Percentiles rank a stretch among this genome's conserved stretches.
Evolutionary conservation across 1,140 invertebrate genomes (phyloP).

Genomic region (Lanistes nyassanus): DNA sequence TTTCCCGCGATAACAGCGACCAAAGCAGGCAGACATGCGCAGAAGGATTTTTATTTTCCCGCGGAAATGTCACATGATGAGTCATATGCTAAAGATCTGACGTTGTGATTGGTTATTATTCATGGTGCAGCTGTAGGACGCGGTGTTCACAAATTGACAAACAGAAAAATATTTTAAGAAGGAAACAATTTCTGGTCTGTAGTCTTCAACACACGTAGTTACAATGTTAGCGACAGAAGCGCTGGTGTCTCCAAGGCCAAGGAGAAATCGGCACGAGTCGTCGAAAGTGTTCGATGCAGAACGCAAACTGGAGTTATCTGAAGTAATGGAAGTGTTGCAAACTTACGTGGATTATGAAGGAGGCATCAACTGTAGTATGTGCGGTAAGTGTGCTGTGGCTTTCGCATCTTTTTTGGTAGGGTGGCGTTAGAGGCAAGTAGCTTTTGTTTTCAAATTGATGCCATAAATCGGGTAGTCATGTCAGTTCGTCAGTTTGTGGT

Average conservation of each 20-base stretch:
- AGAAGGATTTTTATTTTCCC: neutral
- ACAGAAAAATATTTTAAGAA: conserved; percentile 14
- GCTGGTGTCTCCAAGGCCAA: conserved; percentile 37
- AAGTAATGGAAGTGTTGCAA: conserved; percentile 51
- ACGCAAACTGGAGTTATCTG: conserved; percentile 47
- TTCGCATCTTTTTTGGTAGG: too few relatives aligned
- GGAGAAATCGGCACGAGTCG: conserved; percentile 37
- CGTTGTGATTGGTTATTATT: conserved; percentile 19
- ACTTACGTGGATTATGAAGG: conserved; percentile 57
- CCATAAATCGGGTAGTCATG: too few relatives aligned
- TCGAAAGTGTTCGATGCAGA: conserved; percentile 39
- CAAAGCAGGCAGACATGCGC: neutral
- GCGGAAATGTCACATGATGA: conserved; percentile 19
- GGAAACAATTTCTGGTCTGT: neutral
- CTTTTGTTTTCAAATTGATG: too few relatives aligned
- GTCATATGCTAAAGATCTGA: neutral
- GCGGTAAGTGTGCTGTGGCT: conserved; percentile 47
- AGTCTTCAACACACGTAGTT: neutral
- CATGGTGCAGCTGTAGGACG: neutral
- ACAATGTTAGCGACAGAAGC: conserved; percentile 18
- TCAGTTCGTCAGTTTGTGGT: too few relatives aligned
- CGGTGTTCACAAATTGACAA: conserved; percentile 9
- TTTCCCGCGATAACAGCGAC: neutral
- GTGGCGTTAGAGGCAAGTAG: too few relatives aligned
- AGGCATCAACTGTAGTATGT: conserved; percentile 60